phyloP scores from a whole-genome alignment of 2,113 vertebrate genomes.

The Nesoenas mayeri region DNA sequence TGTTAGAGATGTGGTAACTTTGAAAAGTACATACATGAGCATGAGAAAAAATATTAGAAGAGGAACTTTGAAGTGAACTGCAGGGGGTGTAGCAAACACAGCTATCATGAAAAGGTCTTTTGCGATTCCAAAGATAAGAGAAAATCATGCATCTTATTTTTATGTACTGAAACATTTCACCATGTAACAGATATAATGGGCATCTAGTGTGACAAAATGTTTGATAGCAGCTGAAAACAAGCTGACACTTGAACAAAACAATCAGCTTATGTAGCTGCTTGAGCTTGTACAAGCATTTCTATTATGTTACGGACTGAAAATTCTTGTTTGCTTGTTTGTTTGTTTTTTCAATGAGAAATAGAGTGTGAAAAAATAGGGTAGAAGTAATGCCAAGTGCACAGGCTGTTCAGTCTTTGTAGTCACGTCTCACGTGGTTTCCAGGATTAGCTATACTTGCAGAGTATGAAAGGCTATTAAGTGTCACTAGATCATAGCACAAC shows the following conservation, averaged over 20 bases:
- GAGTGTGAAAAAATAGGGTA: constrained; percentile 11
- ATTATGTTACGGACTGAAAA: neutral
- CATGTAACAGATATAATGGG: neutral
- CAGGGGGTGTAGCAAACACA: neutral
- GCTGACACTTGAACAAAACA: neutral
- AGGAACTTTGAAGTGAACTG: neutral
- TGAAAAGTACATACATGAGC: neutral
- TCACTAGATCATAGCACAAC: neutral
- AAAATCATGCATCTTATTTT: neutral
- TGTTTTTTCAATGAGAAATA: constrained; percentile 32
- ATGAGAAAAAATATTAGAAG: neutral
- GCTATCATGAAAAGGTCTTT: neutral
- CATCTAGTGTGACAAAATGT: neutral
- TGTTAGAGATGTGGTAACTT: neutral
- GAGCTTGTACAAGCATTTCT: neutral
- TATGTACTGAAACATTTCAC: neutral
- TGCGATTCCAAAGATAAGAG: neutral
- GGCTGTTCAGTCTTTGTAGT: neutral
- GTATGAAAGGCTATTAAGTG: neutral
- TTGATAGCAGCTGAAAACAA: constrained; percentile 15
- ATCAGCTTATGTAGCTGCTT: neutral
- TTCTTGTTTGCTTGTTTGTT: constrained; percentile 7
- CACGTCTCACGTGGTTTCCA: neutral
- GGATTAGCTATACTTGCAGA: neutral
- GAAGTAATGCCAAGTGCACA: constrained; percentile 3